phyloP scores from a whole-genome alignment of 1,140 invertebrate genomes.

The Bombus polaris region DNA sequence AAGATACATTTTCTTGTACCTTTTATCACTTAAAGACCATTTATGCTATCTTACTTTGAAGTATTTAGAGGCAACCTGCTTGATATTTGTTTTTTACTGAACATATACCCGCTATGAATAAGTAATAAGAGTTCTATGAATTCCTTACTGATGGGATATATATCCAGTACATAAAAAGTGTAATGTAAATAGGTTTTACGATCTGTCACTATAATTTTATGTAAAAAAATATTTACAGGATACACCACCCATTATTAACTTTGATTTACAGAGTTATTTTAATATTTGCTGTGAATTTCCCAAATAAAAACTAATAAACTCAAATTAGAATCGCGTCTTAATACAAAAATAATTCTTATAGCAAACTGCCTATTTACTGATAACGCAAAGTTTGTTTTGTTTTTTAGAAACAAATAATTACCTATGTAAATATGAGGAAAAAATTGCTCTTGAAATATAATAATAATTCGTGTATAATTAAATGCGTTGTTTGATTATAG shows the following conservation, averaged over 20 bases:
- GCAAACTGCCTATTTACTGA: not conserved
- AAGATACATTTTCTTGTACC: constrained; percentile 25
- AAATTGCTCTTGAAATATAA: not conserved
- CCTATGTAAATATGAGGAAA: not conserved
- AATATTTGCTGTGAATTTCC: not conserved
- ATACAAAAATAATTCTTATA: not conserved
- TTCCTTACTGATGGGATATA: constrained; percentile 29
- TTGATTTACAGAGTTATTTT: constrained; percentile 33
- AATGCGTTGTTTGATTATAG: constrained; percentile 21
- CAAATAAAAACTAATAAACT: not conserved
- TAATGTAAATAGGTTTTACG: constrained; percentile 31
- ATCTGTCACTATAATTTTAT: constrained; percentile 32
- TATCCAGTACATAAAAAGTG: constrained; percentile 41
- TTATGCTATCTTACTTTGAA: constrained; percentile 26
- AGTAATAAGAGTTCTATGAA: constrained; percentile 5
- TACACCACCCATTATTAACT: constrained; percentile 30
- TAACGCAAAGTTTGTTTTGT: not conserved
- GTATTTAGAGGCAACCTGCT: constrained; percentile 42
- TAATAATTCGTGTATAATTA: constrained; percentile 15
- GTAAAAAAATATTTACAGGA: constrained; percentile 61
- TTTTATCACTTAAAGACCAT: constrained; percentile 9
- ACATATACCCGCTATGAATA: constrained; percentile 36
- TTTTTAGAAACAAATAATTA: not conserved
- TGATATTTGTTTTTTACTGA: constrained; percentile 35
- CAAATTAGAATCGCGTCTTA: not conserved